Evolutionary conservation across 1,140 invertebrate species (phyloP).

Genomic region (Lanistes nyassanus): DNA sequence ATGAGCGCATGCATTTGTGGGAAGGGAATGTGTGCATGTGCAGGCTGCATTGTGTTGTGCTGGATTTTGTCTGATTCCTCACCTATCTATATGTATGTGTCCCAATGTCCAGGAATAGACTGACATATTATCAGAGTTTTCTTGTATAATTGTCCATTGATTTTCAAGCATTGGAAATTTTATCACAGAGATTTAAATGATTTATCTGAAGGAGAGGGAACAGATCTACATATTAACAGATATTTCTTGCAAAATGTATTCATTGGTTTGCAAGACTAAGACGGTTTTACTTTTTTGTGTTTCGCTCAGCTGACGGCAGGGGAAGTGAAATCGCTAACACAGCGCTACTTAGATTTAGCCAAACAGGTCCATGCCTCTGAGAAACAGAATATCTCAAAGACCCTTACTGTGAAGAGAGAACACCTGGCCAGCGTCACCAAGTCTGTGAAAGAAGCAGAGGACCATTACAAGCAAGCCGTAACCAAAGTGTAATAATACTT

Average conservation of each 20-base stretch:
- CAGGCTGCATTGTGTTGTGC: not conserved
- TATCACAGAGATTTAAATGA: not conserved
- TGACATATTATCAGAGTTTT: not conserved
- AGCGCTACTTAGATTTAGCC: conserved; percentile 50
- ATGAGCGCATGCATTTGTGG: not conserved
- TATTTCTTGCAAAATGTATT: too few species aligned
- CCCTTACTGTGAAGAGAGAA: conserved; percentile 40
- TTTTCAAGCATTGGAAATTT: not conserved
- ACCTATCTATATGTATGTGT: not conserved
- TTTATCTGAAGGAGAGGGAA: not conserved
- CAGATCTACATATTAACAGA: not conserved
- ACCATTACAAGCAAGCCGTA: conserved; percentile 54
- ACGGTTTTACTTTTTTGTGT: too few species aligned
- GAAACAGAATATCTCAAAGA: conserved; percentile 45
- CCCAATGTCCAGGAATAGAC: too few species aligned
- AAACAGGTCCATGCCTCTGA: conserved; percentile 49
- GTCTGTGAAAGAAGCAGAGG: conserved; percentile 56
- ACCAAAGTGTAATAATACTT: conserved; percentile 60
- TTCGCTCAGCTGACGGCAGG: conserved; percentile 28
- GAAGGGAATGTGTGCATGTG: not conserved
- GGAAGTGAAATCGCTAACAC: conserved; percentile 32
- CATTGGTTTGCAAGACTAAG: not conserved
- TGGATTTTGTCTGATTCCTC: not conserved
- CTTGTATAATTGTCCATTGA: not conserved
- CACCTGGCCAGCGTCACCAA: conserved; percentile 49